phyloP scores from a whole-genome alignment of 1,140 invertebrate genomes.

The Conus betulinus region DNA sequence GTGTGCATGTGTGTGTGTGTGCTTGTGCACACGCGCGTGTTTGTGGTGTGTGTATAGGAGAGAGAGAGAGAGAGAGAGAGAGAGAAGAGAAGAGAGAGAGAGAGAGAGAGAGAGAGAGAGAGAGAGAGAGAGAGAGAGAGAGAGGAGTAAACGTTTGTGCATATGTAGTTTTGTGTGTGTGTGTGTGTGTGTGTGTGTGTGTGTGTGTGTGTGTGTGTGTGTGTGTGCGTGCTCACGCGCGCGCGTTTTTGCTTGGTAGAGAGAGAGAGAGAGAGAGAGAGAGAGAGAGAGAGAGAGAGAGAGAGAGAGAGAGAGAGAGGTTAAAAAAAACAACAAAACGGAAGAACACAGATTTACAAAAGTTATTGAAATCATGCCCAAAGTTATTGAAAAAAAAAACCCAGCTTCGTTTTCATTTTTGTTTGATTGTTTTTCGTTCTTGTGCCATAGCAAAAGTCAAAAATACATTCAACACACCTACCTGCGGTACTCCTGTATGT shows the following conservation, averaged over 20 bases:
- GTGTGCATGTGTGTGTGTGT: neutral
- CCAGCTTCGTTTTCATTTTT: too few relatives aligned
- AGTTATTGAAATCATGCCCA: neutral
- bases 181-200: neutral
- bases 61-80: neutral
- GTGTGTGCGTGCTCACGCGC: neutral
- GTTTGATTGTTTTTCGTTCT: too few relatives aligned
- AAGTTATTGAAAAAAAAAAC: too few relatives aligned
- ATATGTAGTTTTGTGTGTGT: too few relatives aligned
- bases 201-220: too few relatives aligned
- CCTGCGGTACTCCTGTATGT: too few relatives aligned
- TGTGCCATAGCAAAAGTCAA: too few relatives aligned
- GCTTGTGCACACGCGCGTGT: neutral
- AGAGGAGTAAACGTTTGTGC: too few relatives aligned
- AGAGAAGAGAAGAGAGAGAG: neutral
- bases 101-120: neutral
- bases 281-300: slow-evolving; percentile 24
- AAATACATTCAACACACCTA: too few relatives aligned
- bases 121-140: neutral
- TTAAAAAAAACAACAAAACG: neutral
- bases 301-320: slow-evolving; percentile 18
- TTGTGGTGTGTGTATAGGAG: neutral
- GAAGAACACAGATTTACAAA: neutral
- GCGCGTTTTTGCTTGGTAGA: neutral
- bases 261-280: slow-evolving; percentile 3